Base-by-base conservation (phyloP, 2,797 vertebrate genomes). In the Yasuhikotakia modesta region DNA sequence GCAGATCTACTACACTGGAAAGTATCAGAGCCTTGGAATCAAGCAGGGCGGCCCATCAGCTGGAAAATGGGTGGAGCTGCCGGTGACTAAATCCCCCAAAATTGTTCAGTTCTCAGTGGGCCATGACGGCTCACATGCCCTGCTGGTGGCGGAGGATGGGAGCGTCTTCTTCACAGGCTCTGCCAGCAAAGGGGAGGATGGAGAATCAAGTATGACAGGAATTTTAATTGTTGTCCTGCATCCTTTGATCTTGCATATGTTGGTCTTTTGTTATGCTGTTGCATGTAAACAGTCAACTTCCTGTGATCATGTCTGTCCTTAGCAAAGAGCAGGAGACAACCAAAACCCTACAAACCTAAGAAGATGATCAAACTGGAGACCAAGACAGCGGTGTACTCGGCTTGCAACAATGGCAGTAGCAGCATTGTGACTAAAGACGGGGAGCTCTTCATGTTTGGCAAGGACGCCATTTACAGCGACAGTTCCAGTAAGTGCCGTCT, bases 301-400 rank as follows among this genome's bases (percentile, higher is more conserved):
- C n/a, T n/a, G n/a, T n/a, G n/a, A n/a, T n/a, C 21, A 2, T 27
- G 2, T 27, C 27, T 2, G 4, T 4, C 27, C 84, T 39, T 86
- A 99, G 98, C 97, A 82, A 99, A 99, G 90, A 98, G 97, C 89
- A 94, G 97, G 81, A 92, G 98, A 69, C 98, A 99, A 70, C 96
- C 97, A 81, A 99, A 99, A 88, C 97, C 98, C 0, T 99, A 98
- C 89, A 99, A 99, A 83, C 98, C 98, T 73, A 99, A 99, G 92
- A 99, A 99, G 91, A 98, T 99, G 84, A 96, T 99, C 84, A 99
- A 98, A 91, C 93, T 99, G 87, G 98, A 99, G 93, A 96, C 96
- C 79, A 99, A 99, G 90, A 95, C 90, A 60, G 97, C 97, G 1
- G 90, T 98, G 32, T 95, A 94, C 83, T 96, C 96, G 12, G 96